Conservation (phyloP, 2,113 vertebrate genomes). For the Mesembrinibis cayennensis region DNA sequence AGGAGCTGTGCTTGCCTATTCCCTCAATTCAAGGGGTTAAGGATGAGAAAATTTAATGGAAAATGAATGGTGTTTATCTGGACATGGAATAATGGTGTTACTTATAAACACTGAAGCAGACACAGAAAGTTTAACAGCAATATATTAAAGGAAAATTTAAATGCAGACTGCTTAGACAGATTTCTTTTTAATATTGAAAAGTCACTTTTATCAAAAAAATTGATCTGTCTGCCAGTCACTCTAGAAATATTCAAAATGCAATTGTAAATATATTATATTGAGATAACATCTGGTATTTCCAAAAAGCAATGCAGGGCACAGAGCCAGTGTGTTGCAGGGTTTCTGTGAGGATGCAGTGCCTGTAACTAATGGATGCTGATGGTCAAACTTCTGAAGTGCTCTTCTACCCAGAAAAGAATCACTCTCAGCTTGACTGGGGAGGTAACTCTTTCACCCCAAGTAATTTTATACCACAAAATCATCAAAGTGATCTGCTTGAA, state of each 20-base stretch:
- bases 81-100: neutral
- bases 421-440: neutral
- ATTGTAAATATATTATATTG: neutral
- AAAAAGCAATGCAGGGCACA: neutral
- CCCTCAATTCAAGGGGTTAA: neutral
- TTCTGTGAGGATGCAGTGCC: neutral
- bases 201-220: neutral
- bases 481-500: neutral
- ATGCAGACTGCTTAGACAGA: neutral
- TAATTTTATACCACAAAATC: neutral
- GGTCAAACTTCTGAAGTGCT: neutral
- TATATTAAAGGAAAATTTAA: neutral
- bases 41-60: neutral
- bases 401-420: neutral
- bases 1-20: neutral
- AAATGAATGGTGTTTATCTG: slow-evolving; percentile 6
- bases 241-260: neutral
- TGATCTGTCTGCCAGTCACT: neutral
- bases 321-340: neutral
- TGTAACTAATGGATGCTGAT: neutral
- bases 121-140: neutral
- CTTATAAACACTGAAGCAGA: neutral
- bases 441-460: neutral
- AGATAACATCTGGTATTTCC: slow-evolving; percentile 3
- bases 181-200: neutral